Conservation (phyloP, 2,113 vertebrate species). For the Gallinago jamesoni region DNA sequence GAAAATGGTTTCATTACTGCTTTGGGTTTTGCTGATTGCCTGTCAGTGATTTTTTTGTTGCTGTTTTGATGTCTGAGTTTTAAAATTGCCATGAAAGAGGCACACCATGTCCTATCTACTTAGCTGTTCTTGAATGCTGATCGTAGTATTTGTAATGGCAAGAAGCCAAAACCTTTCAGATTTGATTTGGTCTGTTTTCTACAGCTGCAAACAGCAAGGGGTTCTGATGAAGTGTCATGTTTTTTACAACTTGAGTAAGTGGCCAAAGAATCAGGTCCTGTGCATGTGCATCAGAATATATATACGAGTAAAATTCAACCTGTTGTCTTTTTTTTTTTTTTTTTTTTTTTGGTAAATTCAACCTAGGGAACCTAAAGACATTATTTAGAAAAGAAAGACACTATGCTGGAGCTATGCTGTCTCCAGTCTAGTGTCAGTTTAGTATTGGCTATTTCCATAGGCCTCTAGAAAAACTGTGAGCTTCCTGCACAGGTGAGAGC, state of each 20-base stretch:
- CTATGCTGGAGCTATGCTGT: not conserved
- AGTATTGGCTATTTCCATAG: not conserved
- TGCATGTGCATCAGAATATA: not conserved
- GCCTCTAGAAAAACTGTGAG: not conserved
- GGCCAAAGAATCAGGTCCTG: not conserved
- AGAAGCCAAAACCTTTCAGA: not conserved
- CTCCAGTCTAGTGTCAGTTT: not conserved
- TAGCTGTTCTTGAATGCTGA: not conserved
- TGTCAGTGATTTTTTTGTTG: not conserved
- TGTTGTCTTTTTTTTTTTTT: not conserved
- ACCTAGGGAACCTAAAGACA: not conserved
- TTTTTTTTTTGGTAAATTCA: not conserved
- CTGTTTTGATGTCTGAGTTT: not conserved
- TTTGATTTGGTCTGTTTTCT: not conserved
- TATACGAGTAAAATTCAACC: not conserved
- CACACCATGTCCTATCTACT: not conserved
- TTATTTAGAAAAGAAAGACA: not conserved
- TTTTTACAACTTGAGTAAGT: not conserved
- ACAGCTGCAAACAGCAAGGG: not conserved
- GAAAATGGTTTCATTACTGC: slow-evolving; percentile 3
- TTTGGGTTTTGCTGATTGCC: not conserved
- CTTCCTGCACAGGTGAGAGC: not conserved
- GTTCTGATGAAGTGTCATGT: not conserved
- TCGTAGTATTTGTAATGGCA: not conserved
- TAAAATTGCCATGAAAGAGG: not conserved